Base-by-base conservation (phyloP, 2,888 invertebrate species). In the Lingula anatina region DNA sequence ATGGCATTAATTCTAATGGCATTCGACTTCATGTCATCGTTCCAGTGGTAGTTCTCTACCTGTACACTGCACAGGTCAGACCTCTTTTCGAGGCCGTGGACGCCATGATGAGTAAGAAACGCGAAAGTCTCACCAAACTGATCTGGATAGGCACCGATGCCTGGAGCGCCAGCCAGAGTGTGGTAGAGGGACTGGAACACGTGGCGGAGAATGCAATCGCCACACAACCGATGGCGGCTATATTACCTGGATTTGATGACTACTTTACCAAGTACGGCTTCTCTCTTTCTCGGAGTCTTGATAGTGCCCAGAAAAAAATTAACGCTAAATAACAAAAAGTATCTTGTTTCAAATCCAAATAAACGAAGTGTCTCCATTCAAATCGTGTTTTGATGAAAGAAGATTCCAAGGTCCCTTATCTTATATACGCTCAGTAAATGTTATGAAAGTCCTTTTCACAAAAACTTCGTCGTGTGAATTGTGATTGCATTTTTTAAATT, bases 81-180 rank as follows among this genome's bases (percentile, higher is more conserved):
- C 57, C 62, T 7, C 69, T 82, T n/a, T 73, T 82, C 65, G 67
- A 76, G 35, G 78, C 80, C 5, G 80, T 80, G 0, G 61, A 70
- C 26, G n/a, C n/a, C n/a, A n/a, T n/a, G n/a, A n/a, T n/a, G n/a
- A n/a, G n/a, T n/a, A 60, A 76, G 0, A 66, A 36, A 58, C 64
- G 53, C 23, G 21, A 46, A 3, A 45, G 42, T 5, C 66, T 68
- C 2, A 48, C 36, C 18, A n/a, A n/a, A n/a, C 80, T 80, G 60
- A 75, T 80, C 2, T 82, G 82, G 82, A 72, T 83, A 41, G 81
- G 81, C 5, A 80, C 80, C 40, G 82, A 82, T 55, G 81, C 79
- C 3, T 82, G 82, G 82, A 77, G 66, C 31, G 73, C 71, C 5
- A 55, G 71, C 9, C 53, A 59, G 18, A 51, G 60, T 15, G 61